Conservation (phyloP, 2,113 vertebrate genomes). For the Barnardius zonarius region DNA sequence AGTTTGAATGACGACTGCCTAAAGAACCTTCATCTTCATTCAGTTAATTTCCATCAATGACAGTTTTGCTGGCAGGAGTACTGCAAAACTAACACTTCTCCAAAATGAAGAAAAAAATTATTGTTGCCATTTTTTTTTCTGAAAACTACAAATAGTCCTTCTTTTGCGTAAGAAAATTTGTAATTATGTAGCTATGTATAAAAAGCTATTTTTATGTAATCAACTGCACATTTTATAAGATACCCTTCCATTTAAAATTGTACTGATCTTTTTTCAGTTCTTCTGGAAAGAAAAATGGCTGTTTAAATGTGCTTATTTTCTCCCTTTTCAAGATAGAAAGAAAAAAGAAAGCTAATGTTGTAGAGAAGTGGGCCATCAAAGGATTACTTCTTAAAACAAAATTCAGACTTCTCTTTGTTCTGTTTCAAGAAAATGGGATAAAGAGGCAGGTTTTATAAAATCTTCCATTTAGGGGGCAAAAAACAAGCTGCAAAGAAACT, state of each 20-base stretch:
- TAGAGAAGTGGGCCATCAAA: conserved; percentile 20
- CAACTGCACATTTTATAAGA: background rate
- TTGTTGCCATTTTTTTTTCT: background rate
- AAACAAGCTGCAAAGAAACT: background rate
- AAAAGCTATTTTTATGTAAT: conserved; percentile 39
- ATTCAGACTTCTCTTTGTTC: background rate
- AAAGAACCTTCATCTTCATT: background rate
- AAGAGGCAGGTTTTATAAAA: background rate
- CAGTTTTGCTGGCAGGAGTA: background rate
- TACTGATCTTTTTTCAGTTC: background rate
- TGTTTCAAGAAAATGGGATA: background rate
- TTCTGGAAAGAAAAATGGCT: background rate
- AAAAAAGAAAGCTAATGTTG: background rate
- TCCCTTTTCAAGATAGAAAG: background rate
- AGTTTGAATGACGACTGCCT: background rate
- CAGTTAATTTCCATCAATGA: background rate
- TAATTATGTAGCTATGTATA: conserved; percentile 8
- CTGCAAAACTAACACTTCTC: background rate
- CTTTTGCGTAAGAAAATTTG: background rate
- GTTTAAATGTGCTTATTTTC: background rate
- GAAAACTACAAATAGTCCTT: background rate
- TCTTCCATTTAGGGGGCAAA: background rate
- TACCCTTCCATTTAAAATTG: background rate
- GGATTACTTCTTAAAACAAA: conserved; percentile 21
- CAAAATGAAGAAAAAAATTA: background rate